Base-by-base conservation (phyloP, 2,797 vertebrate genomes). In the Takifugu ocellatus region DNA sequence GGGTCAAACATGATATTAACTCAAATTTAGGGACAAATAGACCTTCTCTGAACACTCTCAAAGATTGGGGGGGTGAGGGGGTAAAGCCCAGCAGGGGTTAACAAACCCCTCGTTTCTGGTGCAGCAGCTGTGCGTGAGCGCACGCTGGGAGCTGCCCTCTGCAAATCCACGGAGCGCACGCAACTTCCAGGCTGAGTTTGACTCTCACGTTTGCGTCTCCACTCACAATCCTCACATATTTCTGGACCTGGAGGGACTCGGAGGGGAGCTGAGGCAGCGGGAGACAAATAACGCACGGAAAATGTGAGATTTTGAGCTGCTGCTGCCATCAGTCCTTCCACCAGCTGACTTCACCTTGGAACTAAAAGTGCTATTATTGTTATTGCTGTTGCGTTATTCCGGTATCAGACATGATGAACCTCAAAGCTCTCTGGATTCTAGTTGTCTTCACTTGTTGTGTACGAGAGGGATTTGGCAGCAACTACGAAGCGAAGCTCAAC, bases 71-170 rank as follows among this genome's bases (percentile, higher is more conserved):
- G 25, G 56, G 48, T 50, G 54, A 56, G 31, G n/a, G 44, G 43
- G 56, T 63, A 77, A 73, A 63, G 61, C 54, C n/a, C 58, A 66
- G 75, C 74, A 77, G 54, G 71, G 79, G 82, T 87, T 82, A 85
- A 80, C 1, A 61, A 72, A 69, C 63, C 51, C 63, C 49, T 76
- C 77, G 66, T 74, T 77, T 77, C 72, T 82, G 55, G 3, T 46
- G 56, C 84, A 73, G 79, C 83, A 75, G 63, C 65, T 72, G 63
- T 72, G 47, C 47, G 85, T 29, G 75, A 87, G 61, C 54, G 61
- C 71, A 48, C 50, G 44, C 33, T 17, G 60, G 48, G 55, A 59
- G 56, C 65, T 60, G 65, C 45, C 16, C 42, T 36, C 27, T 29
- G 50, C 55, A 15, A 56, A 64, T 56, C 12, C 63, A 31, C 26